Base-by-base conservation (phyloP, 2,888 invertebrate genomes). In the Callyntrura sp. region DNA sequence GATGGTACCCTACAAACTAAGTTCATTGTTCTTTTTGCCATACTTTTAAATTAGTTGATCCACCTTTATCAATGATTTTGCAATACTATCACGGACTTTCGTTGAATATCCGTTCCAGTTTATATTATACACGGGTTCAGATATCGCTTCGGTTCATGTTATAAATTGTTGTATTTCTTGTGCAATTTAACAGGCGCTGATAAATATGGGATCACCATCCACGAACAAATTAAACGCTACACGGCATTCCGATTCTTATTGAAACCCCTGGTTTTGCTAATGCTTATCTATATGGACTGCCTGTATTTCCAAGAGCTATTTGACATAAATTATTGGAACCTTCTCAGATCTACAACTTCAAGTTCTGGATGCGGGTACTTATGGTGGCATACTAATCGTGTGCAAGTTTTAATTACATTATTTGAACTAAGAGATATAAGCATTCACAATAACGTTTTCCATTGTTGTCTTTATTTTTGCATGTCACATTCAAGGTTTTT, bases 231-330 rank as follows among this genome's bases (percentile, higher is more conserved):
- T 0, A 78, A 62, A 4, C 78, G 62, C 9, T 78, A 35, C 17
- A 35, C 62, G 0, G 45, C 62, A 0, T n/a, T n/a, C 0, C 23
- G 62, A 14, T 78, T 85, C 20, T 14, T 78, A 0, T 8, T 85
- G 11, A 85, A 78, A 48, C 48, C 60, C 0, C 3, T 85, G 8
- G 23, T 45, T 14, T 62, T 78, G 17, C 17, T 62, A 17, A 0
- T 43, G 0, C 25, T 35, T 9, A 20, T 76, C 1, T 60, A 25
- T 14, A n/a, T n/a, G 3, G 14, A 85, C 35, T 85, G 28, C 51
- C 20, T 28, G 12, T 62, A 76, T 12, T 78, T 45, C 9, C 62
- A 76, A 0, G 76, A 25, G 0, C 11, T 85, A 25, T 85, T 85
- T 78, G 85, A 85, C 17, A 0, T 1, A 23, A 17, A 28, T 2